Conservation (phyloP, 2,888 invertebrate species). For the Xestia c-nigrum region DNA sequence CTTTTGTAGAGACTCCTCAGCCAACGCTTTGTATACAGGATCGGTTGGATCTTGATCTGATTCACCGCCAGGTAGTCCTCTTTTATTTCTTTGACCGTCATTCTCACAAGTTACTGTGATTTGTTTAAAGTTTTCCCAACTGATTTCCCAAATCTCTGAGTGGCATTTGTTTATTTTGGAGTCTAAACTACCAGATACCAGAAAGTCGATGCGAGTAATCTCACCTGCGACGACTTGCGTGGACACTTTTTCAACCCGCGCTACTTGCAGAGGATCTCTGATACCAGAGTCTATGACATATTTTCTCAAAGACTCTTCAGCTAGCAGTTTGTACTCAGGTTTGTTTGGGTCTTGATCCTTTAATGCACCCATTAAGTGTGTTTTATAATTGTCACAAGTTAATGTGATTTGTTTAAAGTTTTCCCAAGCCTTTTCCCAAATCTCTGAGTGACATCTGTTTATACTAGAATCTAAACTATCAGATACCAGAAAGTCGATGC, state of each 20-base stretch:
- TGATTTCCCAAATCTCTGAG: slow-evolving; percentile 47
- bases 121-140: slow-evolving; percentile 60
- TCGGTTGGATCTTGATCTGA: slow-evolving; percentile 16
- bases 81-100: too few relatives aligned
- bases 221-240: slow-evolving; percentile 60
- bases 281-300: neutral
- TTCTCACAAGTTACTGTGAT: slow-evolving; percentile 57
- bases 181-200: neutral
- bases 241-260: slow-evolving; percentile 48
- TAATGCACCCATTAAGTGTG: neutral
- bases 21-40: slow-evolving; percentile 30
- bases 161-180: slow-evolving; percentile 59
- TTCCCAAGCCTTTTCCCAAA: too few relatives aligned
- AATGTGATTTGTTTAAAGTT: too few relatives aligned
- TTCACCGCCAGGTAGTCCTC: too few relatives aligned
- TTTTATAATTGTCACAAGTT: neutral
- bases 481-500: slow-evolving; percentile 58
- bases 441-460: too few relatives aligned
- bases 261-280: neutral
- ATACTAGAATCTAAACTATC: neutral
- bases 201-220: slow-evolving; percentile 38
- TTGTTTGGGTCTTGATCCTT: slow-evolving; percentile 2
- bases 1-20: slow-evolving; percentile 42
- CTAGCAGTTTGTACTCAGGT: slow-evolving; percentile 31
- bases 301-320: slow-evolving; percentile 43